Conservation (phyloP, 2,888 invertebrate species). For the Cabera pusaria region DNA sequence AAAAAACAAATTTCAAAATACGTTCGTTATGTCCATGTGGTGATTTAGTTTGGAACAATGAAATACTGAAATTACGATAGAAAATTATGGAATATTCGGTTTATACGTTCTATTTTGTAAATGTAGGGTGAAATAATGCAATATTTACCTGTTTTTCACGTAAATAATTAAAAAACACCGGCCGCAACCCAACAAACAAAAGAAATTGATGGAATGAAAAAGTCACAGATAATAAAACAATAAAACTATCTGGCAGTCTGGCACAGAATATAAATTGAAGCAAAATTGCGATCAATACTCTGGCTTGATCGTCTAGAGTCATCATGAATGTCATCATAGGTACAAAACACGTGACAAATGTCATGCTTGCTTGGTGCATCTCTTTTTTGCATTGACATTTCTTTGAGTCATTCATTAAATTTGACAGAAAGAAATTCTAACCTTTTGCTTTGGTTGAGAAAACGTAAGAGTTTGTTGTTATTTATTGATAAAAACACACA, state of each 20-base stretch:
- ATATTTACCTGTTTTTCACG: constrained; percentile 19
- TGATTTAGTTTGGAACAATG: no score
- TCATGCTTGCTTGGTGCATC: constrained; percentile 3
- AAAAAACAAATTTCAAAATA: constrained; percentile 21
- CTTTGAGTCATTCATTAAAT: constrained; percentile 20
- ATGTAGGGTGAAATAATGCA: neutral
- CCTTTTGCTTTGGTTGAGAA: constrained; percentile 49
- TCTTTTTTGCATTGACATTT: constrained; percentile 10
- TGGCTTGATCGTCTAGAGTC: no score
- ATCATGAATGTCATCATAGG: no score
- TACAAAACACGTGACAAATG: constrained; percentile 4
- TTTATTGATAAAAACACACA: constrained; percentile 53
- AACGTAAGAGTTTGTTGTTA: constrained; percentile 47
- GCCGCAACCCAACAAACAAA: constrained; percentile 9
- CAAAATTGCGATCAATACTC: no score
- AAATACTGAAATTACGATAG: no score
- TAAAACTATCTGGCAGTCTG: no score
- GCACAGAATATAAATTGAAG: no score
- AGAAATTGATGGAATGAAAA: constrained; percentile 9
- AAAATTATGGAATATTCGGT: no score
- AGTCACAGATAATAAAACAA: neutral
- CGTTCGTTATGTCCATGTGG: constrained; percentile 27
- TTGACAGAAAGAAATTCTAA: constrained; percentile 38
- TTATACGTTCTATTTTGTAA: no score
- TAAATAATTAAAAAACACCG: constrained; percentile 16